Percentiles rank a stretch among this genome's conserved stretches.
phyloP scores from a whole-genome alignment of 1,140 invertebrate species.

The Micrasema longulum region DNA sequence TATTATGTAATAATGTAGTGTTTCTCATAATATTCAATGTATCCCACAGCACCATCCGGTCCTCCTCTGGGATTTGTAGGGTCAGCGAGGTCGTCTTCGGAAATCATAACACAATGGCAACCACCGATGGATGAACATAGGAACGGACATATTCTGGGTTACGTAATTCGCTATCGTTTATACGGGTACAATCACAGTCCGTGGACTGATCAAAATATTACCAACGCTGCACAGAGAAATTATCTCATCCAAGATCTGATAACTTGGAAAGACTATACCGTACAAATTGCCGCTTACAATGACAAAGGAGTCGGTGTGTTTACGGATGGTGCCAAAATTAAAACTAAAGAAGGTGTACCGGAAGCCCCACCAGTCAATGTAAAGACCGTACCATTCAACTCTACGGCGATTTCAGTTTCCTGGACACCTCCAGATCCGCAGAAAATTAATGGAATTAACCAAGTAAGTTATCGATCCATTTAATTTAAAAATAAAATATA shows the following conservation, averaged over 20 bases:
- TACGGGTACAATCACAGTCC: slow-evolving; percentile 91
- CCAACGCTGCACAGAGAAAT: slow-evolving; percentile 92
- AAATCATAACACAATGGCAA: slow-evolving; percentile 98
- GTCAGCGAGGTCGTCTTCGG: slow-evolving; percentile 90
- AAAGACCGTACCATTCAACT: slow-evolving; percentile 84
- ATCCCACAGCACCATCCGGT: slow-evolving; percentile 81
- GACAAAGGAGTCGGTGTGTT: slow-evolving; percentile 95
- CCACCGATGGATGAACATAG: slow-evolving; percentile 91
- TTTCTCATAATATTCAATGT: no score
- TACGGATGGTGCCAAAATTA: slow-evolving; percentile 91
- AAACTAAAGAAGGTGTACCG: slow-evolving; percentile 95
- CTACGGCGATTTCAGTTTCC: slow-evolving; percentile 84
- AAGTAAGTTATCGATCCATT: slow-evolving; percentile 63
- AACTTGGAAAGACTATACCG: slow-evolving; percentile 97
- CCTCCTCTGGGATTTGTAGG: slow-evolving; percentile 91
- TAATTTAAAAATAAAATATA: slow-evolving; percentile 1
- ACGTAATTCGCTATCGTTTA: slow-evolving; percentile 90
- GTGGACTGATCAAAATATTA: slow-evolving; percentile 91
- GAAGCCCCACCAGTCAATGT: slow-evolving; percentile 91
- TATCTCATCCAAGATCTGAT: slow-evolving; percentile 94
- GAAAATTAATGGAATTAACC: slow-evolving; percentile 98
- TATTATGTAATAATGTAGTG: not conserved
- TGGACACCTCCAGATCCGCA: slow-evolving; percentile 96
- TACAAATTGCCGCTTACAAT: slow-evolving; percentile 98
- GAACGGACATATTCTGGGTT: slow-evolving; percentile 95